A percentile compares a stretch with the other conserved stretches of the same genome.
Conservation (phyloP, 2,888 invertebrate genomes). For the Gastracanthus pulcherrimus region DNA sequence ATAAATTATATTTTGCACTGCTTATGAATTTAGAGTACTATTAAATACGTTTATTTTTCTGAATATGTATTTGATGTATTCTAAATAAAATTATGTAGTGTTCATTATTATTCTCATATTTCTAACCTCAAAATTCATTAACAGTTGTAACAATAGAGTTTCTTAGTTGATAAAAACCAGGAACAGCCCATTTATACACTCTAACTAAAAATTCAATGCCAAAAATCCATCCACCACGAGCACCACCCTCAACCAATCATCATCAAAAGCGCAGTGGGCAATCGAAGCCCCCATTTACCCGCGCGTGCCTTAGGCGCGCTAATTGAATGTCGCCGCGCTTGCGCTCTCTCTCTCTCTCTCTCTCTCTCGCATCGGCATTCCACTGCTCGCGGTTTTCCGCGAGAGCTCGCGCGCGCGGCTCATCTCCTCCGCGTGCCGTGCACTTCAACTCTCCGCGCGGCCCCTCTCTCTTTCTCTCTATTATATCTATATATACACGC, state of each 20-base stretch:
- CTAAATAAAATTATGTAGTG: too few species aligned
- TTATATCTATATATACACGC: neutral
- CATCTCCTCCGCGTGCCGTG: neutral
- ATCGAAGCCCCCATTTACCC: neutral
- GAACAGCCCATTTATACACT: too few species aligned
- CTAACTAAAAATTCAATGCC: neutral
- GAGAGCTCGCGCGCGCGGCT: conserved; percentile 8
- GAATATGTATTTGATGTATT: too few species aligned
- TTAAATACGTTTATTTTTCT: too few species aligned
- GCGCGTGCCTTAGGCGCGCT: neutral
- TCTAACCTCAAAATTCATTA: too few species aligned
- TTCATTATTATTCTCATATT: too few species aligned
- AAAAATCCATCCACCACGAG: too few species aligned
- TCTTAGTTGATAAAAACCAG: too few species aligned
- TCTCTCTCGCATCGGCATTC: conserved; percentile 9
- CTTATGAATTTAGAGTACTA: too few species aligned
- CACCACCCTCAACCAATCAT: neutral
- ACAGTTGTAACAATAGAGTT: too few species aligned
- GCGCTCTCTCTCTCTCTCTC: too few species aligned
- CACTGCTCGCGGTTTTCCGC: conserved; percentile 36
- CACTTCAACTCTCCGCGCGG: neutral
- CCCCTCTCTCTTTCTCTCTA: neutral
- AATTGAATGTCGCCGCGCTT: conserved; percentile 39
- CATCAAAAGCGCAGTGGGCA: neutral
- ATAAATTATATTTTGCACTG: too few species aligned